Evolutionary conservation across 2,797 vertebrate genomes (phyloP), one percentile per base, ranked within the genome.

Genomic region (Botia almorhae): DNA sequence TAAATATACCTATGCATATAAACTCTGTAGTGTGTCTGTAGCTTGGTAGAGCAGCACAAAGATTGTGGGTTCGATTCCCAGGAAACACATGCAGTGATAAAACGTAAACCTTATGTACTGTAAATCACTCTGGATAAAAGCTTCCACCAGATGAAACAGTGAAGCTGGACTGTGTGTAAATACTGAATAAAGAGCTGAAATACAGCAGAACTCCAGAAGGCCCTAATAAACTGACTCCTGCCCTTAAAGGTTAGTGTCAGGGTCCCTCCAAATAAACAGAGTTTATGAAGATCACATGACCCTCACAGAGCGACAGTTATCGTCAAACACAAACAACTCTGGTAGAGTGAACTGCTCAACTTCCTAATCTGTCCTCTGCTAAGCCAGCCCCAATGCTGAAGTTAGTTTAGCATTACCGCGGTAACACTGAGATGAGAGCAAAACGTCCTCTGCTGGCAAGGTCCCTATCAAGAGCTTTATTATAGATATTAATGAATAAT

Each of bases 401-500:
- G 71, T 60, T 78, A 80, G 73, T 67, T 84, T 81, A 76, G 64
- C 84, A 79, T 76, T 67, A 46, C 81, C 67, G 58, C 48, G 53
- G 60, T 64, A 73, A 69, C 75, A 78, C 71, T 51, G 74, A 72
- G 58, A 46, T 48, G 60, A 74, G 72, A 76, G 63, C n/a, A 76
- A 69, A 83, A 73, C 43, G 76, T 76, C 82, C 69, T 69, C 76
- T 69, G 71, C 77, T 60, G 74, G 74, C 76, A 48, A 84, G 77
- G 63, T 80, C 82, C 74, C 85, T 87, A 90, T 88, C 88, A 88
- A 82, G 74, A 58, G 81, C 76, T 86, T 88, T 87, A 89, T 89
- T 88, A 88, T 86, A 88, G 83, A 87, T 87, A 87, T 88, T 88
- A 90, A 86, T 87, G 87, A 88, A 86, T 85, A 83, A 90, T 88